Evolutionary conservation across 1,140 invertebrate genomes (phyloP).

Genomic region (Diachasmimorpha longicaudata): DNA sequence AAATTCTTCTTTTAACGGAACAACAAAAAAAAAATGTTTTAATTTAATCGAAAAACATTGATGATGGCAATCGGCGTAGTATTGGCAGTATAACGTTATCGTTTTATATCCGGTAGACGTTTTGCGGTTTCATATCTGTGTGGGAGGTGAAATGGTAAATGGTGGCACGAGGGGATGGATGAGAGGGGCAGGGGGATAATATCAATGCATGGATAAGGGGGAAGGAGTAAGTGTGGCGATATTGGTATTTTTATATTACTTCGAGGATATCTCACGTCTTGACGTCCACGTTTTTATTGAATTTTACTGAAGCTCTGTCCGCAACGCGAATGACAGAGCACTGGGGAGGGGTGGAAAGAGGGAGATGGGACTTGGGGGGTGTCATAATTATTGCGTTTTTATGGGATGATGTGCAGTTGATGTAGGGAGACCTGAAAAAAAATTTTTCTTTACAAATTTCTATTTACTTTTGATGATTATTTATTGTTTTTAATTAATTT

Average conservation of each 20-base stretch:
- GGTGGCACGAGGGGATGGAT: no score
- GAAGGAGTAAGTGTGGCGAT: not conserved
- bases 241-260: conserved; percentile 11
- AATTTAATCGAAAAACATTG: conserved; percentile 5
- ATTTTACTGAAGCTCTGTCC: not conserved
- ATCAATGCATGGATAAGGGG: not conserved
- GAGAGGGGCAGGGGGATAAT: not conserved
- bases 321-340: not conserved
- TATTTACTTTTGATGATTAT: not conserved
- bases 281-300: not conserved
- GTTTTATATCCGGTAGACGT: conserved; percentile 10
- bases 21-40: not conserved
- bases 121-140: not conserved
- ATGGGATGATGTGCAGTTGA: not conserved
- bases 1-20: not conserved
- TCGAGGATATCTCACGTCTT: not conserved
- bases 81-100: conserved; percentile 7
- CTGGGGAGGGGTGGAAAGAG: not conserved
- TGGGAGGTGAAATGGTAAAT: not conserved
- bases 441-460: no score
- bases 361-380: not conserved
- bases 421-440: no score
- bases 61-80: not conserved
- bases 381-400: not conserved
- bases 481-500: no score